Base-by-base conservation (phyloP, 2,113 vertebrate genomes). In the Mastomys natalensis region DNA sequence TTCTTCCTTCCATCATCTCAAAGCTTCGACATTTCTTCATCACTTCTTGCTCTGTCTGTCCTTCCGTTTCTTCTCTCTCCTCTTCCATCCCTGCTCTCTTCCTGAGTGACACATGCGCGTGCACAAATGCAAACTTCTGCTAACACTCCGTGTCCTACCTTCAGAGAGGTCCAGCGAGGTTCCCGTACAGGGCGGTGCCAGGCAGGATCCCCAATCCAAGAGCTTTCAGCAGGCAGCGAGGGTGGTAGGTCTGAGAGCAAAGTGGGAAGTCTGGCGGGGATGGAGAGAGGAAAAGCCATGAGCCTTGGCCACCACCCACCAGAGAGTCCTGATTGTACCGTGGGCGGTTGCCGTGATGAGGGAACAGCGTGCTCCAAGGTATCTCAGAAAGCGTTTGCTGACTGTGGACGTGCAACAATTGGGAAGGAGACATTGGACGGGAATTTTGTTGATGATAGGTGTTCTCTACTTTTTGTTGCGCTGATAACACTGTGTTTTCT, bases 151-250 rank as follows among this genome's bases (percentile, higher is more conserved):
- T 7, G 53, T 34, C n/a, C 37, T 1, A 29, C 37, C 51, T 9
- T 21, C 51, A 0, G 2, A 74, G 68, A 74, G 74, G 55, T n/a
- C 55, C 72, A 6, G 64, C 37, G 51, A 37, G 29, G 2, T 40
- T 40, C 37, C 62, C n/a, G 16, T 8, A 15, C 53, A 1, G 0
- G 58, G 51, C 66, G 1, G 66, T 55, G 55, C 16, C 72, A 0
- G 8, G 64, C 86, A 70, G 60, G 29, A 21, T 53, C 68, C 66
- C 48, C 48, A 88, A 16, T 51, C 22, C 66, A 87, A 51, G 34
- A 48, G 66, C 11, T 19, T 37, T 37, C 0, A 4, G 68, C 37
- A 0, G 3, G 37, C 72, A 4, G 37, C 0, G 45, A 13, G 24
- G n/a, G 37, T 55, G 21, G 51, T n/a, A 34, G 51, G n/a, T 64